Conservation (phyloP, 1,140 invertebrate species). For the Platyscapa corneri region DNA sequence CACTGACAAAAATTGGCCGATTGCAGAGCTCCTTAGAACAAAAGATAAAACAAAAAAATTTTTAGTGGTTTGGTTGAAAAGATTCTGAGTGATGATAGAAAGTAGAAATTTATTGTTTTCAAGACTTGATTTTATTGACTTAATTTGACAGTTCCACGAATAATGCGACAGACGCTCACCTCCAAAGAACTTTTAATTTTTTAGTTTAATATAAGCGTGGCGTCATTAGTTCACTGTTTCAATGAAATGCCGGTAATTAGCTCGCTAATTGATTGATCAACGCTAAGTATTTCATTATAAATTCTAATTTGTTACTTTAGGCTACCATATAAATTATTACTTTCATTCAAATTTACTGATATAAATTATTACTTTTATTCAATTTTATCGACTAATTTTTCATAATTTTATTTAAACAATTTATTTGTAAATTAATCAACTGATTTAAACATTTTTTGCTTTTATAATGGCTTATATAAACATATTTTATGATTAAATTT, state of each 20-base stretch:
- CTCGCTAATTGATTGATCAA: background rate
- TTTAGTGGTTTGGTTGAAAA: background rate
- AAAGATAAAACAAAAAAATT: background rate
- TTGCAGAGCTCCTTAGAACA: slow-evolving; percentile 81
- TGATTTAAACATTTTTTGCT: too few relatives aligned
- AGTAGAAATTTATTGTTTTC: background rate
- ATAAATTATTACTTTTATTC: too few relatives aligned
- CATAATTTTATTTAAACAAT: too few relatives aligned
- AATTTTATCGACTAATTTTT: too few relatives aligned
- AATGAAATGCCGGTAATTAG: background rate
- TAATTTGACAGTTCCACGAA: background rate
- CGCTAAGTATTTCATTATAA: background rate
- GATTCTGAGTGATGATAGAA: background rate
- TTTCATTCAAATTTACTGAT: too few relatives aligned
- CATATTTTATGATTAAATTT: too few relatives aligned
- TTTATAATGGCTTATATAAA: too few relatives aligned
- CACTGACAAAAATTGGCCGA: slow-evolving; percentile 86
- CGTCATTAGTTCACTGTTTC: background rate
- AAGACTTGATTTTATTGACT: background rate
- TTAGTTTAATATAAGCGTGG: too few relatives aligned
- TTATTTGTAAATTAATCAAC: too few relatives aligned
- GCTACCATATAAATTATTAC: too few relatives aligned
- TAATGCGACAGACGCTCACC: background rate
- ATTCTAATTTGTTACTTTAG: background rate
- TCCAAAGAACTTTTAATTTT: too few relatives aligned